phyloP scores from a whole-genome alignment of 1,140 invertebrate genomes.

The Drosophila bocqueti region DNA sequence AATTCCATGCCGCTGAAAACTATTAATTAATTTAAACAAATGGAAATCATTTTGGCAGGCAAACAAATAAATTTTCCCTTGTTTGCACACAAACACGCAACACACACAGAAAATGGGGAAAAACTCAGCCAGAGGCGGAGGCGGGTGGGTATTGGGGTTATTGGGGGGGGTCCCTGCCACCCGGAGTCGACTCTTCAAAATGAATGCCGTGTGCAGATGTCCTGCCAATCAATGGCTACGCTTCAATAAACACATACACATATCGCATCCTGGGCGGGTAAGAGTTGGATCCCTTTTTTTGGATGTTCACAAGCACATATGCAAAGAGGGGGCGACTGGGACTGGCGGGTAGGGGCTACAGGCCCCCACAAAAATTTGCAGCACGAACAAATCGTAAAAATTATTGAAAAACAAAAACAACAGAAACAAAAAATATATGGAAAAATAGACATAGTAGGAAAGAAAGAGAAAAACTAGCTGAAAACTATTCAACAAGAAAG shows the following conservation, averaged over 20 bases:
- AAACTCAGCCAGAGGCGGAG: conserved; percentile 10
- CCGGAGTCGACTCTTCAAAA: conserved; percentile 70
- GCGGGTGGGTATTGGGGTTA: not conserved
- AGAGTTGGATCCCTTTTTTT: conserved; percentile 6
- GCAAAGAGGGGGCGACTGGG: conserved; percentile 11
- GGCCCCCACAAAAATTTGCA: conserved; percentile 62
- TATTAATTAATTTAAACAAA: conserved; percentile 77
- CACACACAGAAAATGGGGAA: not conserved
- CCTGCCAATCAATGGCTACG: conserved; percentile 85
- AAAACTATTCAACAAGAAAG: conserved; percentile 27
- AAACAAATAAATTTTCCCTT: conserved; percentile 62
- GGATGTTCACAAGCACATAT: conserved; percentile 28
- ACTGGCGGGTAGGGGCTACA: too few species aligned
- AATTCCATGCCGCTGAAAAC: conserved; percentile 37
- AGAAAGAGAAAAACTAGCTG: conserved; percentile 15
- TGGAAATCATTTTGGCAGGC: conserved; percentile 55
- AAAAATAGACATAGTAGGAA: conserved; percentile 20
- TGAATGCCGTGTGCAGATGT: conserved; percentile 84
- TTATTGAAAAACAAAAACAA: conserved; percentile 69
- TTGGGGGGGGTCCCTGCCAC: conserved; percentile 5
- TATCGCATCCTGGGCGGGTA: conserved; percentile 29
- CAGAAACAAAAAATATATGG: conserved; percentile 17
- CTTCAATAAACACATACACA: conserved; percentile 81
- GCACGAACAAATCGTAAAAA: conserved; percentile 81
- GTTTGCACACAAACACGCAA: conserved; percentile 66